A percentile compares a stretch with the other conserved stretches of the same genome.
Conservation (phyloP, 2,888 invertebrate genomes). For the Mellilla xanthometata region DNA sequence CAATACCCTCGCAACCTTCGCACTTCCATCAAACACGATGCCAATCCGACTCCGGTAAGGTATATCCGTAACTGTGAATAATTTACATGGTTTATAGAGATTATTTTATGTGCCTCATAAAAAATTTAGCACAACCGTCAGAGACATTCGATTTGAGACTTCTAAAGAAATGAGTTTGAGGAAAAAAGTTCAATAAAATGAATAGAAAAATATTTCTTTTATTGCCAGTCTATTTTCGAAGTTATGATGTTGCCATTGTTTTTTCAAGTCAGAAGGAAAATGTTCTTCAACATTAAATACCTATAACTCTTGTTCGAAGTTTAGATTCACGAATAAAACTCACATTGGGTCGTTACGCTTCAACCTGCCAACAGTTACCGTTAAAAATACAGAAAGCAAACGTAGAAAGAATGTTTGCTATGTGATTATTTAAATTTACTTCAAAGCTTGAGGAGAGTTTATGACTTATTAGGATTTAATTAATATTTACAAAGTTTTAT, state of each 20-base stretch:
- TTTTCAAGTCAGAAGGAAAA: slow-evolving; percentile 11
- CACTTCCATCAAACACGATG: slow-evolving; percentile 18
- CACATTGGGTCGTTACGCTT: slow-evolving; percentile 27
- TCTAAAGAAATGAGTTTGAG: too few species aligned
- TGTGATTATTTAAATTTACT: slow-evolving; percentile 6
- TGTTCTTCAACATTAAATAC: slow-evolving; percentile 16
- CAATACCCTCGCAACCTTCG: slow-evolving; percentile 27
- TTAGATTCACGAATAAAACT: slow-evolving; percentile 32
- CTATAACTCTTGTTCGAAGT: slow-evolving; percentile 13
- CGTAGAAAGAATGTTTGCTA: slow-evolving; percentile 2
- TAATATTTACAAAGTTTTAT: too few species aligned
- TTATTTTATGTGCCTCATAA: not conserved
- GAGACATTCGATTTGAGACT: not conserved
- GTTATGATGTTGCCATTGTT: slow-evolving; percentile 13
- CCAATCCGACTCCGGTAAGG: slow-evolving; percentile 1
- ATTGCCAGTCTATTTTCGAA: slow-evolving; percentile 15
- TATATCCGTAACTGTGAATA: slow-evolving; percentile 5
- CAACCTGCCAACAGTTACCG: slow-evolving; percentile 7
- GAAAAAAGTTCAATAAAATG: slow-evolving; percentile 8
- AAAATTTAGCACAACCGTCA: not conserved
- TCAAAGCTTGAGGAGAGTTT: not conserved
- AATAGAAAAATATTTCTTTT: slow-evolving; percentile 10
- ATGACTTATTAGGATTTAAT: too few species aligned
- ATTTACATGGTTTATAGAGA: slow-evolving; percentile 6
- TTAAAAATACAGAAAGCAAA: slow-evolving; percentile 34